phyloP scores from a whole-genome alignment of 2,888 invertebrate species.

The Neria commutata region DNA sequence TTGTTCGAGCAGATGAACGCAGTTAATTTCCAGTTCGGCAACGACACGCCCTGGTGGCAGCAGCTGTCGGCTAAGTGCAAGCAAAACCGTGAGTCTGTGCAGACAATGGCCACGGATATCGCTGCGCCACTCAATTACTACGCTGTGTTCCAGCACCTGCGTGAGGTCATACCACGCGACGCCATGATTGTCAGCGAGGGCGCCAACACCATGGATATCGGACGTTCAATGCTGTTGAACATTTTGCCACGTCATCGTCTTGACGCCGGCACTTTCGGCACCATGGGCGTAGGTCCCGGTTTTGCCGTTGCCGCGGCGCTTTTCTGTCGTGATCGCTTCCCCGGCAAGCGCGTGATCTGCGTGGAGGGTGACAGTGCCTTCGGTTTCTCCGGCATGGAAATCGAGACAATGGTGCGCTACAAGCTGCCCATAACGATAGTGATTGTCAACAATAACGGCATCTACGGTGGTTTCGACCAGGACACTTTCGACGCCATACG shows the following conservation, averaged over 20 bases:
- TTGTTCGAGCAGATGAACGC: constrained; percentile 67
- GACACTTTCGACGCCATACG: constrained; percentile 76
- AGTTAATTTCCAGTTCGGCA: constrained; percentile 67
- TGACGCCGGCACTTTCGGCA: constrained; percentile 96
- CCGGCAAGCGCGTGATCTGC: constrained; percentile 84
- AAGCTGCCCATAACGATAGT: constrained; percentile 88
- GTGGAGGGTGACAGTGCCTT: constrained; percentile 98
- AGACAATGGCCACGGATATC: constrained; percentile 74
- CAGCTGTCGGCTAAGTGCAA: constrained; percentile 72
- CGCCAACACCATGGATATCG: constrained; percentile 99
- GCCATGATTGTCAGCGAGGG: constrained; percentile 95
- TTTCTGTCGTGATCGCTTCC: constrained; percentile 82
- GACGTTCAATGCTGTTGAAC: constrained; percentile 86
- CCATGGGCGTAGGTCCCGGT: constrained; percentile 94
- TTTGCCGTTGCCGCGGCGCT: constrained; percentile 92
- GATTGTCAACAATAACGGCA: constrained; percentile 95
- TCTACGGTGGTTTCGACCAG: constrained; percentile 84
- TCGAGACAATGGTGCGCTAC: constrained; percentile 95
- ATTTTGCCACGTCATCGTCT: constrained; percentile 83
- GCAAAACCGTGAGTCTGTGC: constrained; percentile 72
- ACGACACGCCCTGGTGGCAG: constrained; percentile 78
- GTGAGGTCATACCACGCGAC: constrained; percentile 77
- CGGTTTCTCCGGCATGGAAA: constrained; percentile 98
- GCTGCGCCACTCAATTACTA: constrained; percentile 90
- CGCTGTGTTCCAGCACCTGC: constrained; percentile 85